Percentiles rank a stretch among this genome's conserved stretches.
These are phyloP conservation scores for Lamellibrachia satsuma DNA, from an alignment of 2,888 invertebrate species.

Conservation along the genomic window DNA sequence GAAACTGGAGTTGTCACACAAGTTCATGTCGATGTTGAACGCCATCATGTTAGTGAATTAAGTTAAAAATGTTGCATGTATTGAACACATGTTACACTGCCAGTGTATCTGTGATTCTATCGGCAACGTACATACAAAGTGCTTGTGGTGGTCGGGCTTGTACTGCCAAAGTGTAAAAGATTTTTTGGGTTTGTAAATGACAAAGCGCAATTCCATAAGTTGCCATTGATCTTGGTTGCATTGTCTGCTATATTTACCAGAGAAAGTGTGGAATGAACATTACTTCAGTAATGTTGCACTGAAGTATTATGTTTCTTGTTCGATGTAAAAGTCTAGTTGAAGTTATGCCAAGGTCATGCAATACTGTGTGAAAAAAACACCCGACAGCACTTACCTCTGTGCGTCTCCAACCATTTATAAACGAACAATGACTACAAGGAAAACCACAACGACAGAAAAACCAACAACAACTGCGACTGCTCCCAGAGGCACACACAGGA, in stretches of 20 bases:
- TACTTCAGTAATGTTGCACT: not conserved
- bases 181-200: not conserved
- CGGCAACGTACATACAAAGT: not conserved
- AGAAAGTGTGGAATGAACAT: not conserved
- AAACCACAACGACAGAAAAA: no score
- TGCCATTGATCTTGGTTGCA: not conserved
- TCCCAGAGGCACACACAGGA: no score
- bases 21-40: not conserved
- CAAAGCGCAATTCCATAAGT: slow-evolving; percentile 13
- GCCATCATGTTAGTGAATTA: not conserved
- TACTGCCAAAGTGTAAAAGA: not conserved
- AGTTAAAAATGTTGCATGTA: not conserved
- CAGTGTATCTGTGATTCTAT: not conserved
- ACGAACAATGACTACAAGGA: no score
- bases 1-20: not conserved
- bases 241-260: not conserved
- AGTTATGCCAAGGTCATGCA: not conserved
- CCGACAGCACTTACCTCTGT: slow-evolving; percentile 25
- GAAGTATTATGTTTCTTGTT: not conserved
- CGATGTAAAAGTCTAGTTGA: not conserved
- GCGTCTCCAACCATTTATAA: not conserved
- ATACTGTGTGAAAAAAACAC: not conserved
- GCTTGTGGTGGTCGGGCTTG: not conserved
- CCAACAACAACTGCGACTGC: no score
- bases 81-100: not conserved